phyloP scores from a whole-genome alignment of 1,140 invertebrate species.

The Tetragonula clypearis region DNA sequence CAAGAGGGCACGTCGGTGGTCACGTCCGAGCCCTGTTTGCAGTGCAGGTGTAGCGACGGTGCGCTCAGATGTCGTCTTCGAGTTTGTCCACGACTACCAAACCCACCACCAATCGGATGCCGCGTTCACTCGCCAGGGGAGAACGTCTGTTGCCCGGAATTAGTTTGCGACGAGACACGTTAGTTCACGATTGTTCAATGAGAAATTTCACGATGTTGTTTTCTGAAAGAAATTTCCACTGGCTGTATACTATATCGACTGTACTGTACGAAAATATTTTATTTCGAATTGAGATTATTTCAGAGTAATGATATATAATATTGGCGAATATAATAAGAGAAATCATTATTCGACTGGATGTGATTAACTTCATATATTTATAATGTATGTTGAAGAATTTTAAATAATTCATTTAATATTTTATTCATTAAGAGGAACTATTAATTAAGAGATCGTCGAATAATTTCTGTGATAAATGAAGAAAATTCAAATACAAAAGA shows the following conservation, averaged over 20 bases:
- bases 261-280: not conserved
- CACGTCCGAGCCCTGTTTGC: constrained; percentile 89
- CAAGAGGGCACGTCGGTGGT: constrained; percentile 85
- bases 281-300: not conserved
- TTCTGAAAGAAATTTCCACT: too few species aligned
- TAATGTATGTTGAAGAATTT: too few species aligned
- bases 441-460: too few species aligned
- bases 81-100: constrained; percentile 88
- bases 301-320: not conserved
- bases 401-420: not conserved
- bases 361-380: too few species aligned
- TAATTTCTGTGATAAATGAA: too few species aligned
- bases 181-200: too few species aligned
- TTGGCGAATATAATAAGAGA: not conserved
- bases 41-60: constrained; percentile 88
- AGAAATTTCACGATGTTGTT: too few species aligned
- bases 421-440: too few species aligned
- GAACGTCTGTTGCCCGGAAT: constrained; percentile 88
- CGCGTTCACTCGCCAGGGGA: constrained; percentile 84
- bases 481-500: too few species aligned
- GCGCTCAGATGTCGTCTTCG: constrained; percentile 89
- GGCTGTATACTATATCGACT: too few species aligned
- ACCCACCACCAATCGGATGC: constrained; percentile 88
- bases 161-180: constrained; percentile 85
- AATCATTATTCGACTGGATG: not conserved